phyloP scores from a whole-genome alignment of 2,113 vertebrate species.

The Hoplias malabaricus region DNA sequence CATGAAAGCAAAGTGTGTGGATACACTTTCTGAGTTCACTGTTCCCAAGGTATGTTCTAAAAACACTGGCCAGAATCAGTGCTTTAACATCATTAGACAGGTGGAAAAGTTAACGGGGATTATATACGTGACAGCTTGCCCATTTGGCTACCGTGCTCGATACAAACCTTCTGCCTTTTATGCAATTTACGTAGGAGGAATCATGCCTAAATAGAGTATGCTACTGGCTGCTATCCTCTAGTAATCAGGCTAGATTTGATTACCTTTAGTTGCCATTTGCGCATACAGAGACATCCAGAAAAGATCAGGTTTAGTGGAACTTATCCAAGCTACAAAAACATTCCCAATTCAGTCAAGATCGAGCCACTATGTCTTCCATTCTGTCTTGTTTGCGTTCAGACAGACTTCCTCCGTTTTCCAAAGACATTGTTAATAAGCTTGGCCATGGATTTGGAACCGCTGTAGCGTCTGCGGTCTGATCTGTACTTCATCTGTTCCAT shows the following conservation, averaged over 20 bases:
- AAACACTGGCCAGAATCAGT: not conserved
- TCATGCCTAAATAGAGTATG: not conserved
- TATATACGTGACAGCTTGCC: not conserved
- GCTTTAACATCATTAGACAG: not conserved
- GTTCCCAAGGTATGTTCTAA: not conserved
- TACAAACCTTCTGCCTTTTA: not conserved
- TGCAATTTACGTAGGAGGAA: not conserved
- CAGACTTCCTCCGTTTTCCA: slow-evolving; percentile 76
- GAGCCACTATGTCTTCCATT: not conserved
- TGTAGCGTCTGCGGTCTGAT: slow-evolving; percentile 71
- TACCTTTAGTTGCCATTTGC: not conserved
- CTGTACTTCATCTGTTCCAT: slow-evolving; percentile 72
- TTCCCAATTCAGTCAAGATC: not conserved
- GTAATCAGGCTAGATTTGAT: not conserved
- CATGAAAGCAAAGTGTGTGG: not conserved
- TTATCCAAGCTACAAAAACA: not conserved
- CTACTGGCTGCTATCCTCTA: not conserved
- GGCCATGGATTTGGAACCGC: slow-evolving; percentile 77
- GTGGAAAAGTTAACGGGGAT: not conserved
- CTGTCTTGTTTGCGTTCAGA: slow-evolving; percentile 58
- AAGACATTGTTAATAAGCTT: slow-evolving; percentile 79
- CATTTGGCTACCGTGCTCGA: not conserved
- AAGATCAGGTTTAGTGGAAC: not conserved
- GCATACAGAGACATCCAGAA: not conserved
- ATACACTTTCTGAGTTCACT: not conserved